Base-by-base conservation (phyloP, 2,888 invertebrate genomes). In the Doris montereyensis region DNA sequence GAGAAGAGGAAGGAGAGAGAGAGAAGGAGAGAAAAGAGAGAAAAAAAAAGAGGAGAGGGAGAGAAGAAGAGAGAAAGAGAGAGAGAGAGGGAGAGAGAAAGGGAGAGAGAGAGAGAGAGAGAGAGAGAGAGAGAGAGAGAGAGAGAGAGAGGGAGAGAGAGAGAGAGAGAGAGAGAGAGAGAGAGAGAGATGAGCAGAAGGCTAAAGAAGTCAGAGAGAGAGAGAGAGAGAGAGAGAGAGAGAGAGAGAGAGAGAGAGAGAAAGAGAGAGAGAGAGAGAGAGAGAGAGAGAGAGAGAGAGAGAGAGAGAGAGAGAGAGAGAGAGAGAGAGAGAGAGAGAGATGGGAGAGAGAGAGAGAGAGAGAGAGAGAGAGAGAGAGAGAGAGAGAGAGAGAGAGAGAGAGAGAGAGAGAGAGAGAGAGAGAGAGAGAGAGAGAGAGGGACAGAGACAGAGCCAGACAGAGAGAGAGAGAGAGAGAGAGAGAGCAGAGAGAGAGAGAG, bases 291-390 rank as follows among this genome's bases (percentile, higher is more conserved):
- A 52, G 72, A 70, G 70, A 70, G 70, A 70, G 70, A 70, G 34
- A 70, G 70, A 70, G 34, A 70, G 70, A 70, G 70, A 70, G 70
- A 70, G 70, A 30, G 32, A 30, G 32, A 70, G 32, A 70, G 32
- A 52, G 52, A 52, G 52, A 52, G 41, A 52, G 21, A 24, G 72
- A 52, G 52, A 52, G 52, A 52, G 52, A 72, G 72, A 72, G 41
- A 72, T 26, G 34, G 21, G 26, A 24, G 52, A 2, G 13, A 52
- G 21, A 8, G 35, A 1, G 17, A 26, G 71, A 17, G 35, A 24
- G 52, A 17, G 72, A 24, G 52, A 24, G 3, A 72, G 24, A 24
- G 72, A 28, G n/a, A 41, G 72, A 21, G 72, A 21, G 41, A 17
- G 52, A 17, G 52, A 17, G 52, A 17, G 52, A 10, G 17, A 10